These are phyloP conservation scores for Hecatera dysodea DNA, from an alignment of 2,888 invertebrate species.

Conservation along the genomic window DNA sequence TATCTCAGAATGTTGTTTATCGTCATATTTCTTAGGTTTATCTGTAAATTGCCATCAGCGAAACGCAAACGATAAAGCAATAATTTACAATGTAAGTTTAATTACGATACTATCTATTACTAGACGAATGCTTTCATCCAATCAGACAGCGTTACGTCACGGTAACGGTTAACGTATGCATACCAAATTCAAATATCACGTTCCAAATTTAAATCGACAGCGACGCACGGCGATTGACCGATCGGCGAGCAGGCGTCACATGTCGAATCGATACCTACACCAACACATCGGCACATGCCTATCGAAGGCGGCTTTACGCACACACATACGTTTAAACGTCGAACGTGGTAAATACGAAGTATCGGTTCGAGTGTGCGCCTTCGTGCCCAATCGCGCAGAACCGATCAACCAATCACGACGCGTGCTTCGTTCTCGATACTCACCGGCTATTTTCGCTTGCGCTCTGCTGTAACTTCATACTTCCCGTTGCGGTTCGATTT, in stretches of 20 bases:
- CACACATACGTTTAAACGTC: constrained; percentile 79
- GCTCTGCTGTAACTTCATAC: constrained; percentile 48
- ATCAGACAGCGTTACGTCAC: constrained; percentile 58
- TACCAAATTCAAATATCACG: constrained; percentile 70
- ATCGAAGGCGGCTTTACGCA: constrained; percentile 82
- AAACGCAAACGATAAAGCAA: background rate
- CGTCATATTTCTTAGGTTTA: background rate
- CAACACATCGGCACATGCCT: constrained; percentile 81
- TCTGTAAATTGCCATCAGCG: background rate
- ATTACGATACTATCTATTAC: constrained; percentile 23
- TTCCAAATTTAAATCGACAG: constrained; percentile 68
- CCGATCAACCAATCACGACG: constrained; percentile 90
- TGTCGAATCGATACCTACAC: constrained; percentile 72
- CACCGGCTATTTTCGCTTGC: constrained; percentile 67
- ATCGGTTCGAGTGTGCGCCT: constrained; percentile 92
- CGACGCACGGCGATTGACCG: constrained; percentile 66
- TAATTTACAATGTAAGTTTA: background rate
- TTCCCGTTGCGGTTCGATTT: constrained; percentile 33
- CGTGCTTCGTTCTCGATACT: constrained; percentile 83
- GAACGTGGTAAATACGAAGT: constrained; percentile 77
- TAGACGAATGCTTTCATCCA: constrained; percentile 44
- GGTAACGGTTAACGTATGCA: constrained; percentile 64
- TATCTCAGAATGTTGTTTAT: no score
- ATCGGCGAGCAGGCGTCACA: constrained; percentile 68
- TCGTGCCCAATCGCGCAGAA: constrained; percentile 89